Evolutionary conservation across 2,888 invertebrate genomes (phyloP).

Genomic region (Yponomeuta sedellus): DNA sequence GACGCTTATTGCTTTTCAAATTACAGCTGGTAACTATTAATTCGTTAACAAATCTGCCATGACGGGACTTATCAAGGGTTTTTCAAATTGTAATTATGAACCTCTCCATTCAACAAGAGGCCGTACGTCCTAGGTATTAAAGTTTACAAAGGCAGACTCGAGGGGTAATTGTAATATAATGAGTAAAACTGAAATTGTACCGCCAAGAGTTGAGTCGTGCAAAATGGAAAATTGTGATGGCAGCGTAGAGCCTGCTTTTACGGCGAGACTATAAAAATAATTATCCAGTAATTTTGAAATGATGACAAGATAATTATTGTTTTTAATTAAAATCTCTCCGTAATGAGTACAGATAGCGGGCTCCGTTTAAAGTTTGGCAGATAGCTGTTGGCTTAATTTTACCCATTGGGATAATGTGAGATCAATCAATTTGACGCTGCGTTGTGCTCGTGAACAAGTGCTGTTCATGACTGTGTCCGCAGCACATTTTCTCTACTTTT

Average conservation of each 20-base stretch:
- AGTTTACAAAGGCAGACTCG: neutral
- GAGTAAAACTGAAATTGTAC: neutral
- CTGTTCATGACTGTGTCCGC: too few species aligned
- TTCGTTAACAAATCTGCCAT: slow-evolving; percentile 16
- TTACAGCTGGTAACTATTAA: neutral
- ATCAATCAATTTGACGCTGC: too few species aligned
- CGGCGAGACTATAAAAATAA: neutral
- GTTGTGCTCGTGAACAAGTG: too few species aligned
- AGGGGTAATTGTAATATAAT: neutral
- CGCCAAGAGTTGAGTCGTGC: neutral
- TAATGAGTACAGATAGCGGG: neutral
- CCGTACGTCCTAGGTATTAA: neutral
- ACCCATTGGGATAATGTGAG: neutral
- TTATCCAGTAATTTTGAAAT: neutral
- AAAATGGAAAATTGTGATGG: neutral
- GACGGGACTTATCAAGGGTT: slow-evolving; percentile 20
- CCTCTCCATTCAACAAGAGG: neutral
- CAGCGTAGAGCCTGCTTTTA: neutral
- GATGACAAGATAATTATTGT: neutral
- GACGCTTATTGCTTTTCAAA: neutral
- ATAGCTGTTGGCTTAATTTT: neutral
- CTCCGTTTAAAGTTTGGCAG: neutral
- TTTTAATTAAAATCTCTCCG: neutral
- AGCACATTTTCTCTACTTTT: too few species aligned
- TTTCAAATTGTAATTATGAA: slow-evolving; percentile 17